phyloP scores from a whole-genome alignment of 2,113 vertebrate species.

The Centropristis striata region DNA sequence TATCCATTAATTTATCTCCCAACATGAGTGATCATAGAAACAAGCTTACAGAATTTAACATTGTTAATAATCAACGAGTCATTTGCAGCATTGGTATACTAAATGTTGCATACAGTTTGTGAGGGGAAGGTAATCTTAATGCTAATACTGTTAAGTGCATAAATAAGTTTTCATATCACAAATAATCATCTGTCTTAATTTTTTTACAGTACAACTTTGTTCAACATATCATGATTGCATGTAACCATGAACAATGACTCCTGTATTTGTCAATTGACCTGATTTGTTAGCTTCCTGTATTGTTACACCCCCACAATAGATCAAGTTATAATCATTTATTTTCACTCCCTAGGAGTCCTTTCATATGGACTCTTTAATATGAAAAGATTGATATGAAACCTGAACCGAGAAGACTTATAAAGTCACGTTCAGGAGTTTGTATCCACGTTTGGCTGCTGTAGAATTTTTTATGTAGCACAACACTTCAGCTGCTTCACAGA shows the following conservation, averaged over 20 bases:
- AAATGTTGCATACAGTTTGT: too few species aligned
- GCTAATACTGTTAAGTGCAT: too few species aligned
- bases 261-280: neutral
- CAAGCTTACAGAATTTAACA: neutral
- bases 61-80: too few species aligned
- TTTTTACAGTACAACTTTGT: too few species aligned
- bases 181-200: too few species aligned
- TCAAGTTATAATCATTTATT: neutral
- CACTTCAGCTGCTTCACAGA: neutral
- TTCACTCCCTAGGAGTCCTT: neutral
- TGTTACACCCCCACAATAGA: neutral
- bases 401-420: neutral
- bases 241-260: too few species aligned
- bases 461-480: neutral
- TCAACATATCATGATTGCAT: too few species aligned
- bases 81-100: too few species aligned
- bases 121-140: too few species aligned
- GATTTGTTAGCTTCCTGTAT: neutral
- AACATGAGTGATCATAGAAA: neutral
- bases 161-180: too few species aligned
- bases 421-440: constrained; percentile 8
- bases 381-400: neutral
- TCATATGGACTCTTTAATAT: neutral
- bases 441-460: constrained; percentile 1
- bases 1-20: neutral